A percentile compares a stretch with the other conserved stretches of the same genome.
phyloP scores from a whole-genome alignment of 2,113 vertebrate species.

The Solea senegalensis region DNA sequence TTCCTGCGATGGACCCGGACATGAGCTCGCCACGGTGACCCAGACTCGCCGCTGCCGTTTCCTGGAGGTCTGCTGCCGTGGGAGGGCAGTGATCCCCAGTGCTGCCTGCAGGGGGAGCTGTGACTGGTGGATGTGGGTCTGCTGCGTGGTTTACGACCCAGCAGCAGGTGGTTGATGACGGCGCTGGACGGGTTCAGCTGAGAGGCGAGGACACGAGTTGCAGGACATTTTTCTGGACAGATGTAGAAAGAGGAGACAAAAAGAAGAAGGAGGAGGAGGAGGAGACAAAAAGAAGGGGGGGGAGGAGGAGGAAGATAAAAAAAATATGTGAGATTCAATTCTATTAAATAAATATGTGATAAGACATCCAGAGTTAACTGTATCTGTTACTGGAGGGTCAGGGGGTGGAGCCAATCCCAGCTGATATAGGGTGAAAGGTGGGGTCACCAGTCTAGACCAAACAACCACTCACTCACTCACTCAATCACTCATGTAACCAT shows the following conservation, averaged over 20 bases:
- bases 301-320: too few species aligned
- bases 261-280: background rate
- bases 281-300: background rate
- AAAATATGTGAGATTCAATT: too few species aligned
- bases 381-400: too few species aligned
- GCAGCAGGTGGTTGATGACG: conserved; percentile 95
- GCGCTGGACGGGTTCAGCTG: conserved; percentile 91
- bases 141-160: conserved; percentile 88
- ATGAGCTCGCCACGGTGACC: conserved; percentile 92
- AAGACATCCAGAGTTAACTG: too few species aligned
- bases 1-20: conserved; percentile 91
- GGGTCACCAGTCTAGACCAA: too few species aligned
- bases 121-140: background rate
- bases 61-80: conserved; percentile 61
- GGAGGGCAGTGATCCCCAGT: conserved; percentile 35
- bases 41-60: conserved; percentile 78
- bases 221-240: conserved; percentile 90
- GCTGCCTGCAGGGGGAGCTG: conserved; percentile 46
- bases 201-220: conserved; percentile 90
- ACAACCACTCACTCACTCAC: too few species aligned
- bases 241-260: background rate
- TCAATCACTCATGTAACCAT: too few species aligned
- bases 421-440: too few species aligned
- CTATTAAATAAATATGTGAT: too few species aligned
- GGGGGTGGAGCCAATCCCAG: too few species aligned